Percentiles rank a stretch among this genome's conserved stretches.
phyloP scores from a whole-genome alignment of 23 tunicate genomes.

The Diplosoma virens region DNA sequence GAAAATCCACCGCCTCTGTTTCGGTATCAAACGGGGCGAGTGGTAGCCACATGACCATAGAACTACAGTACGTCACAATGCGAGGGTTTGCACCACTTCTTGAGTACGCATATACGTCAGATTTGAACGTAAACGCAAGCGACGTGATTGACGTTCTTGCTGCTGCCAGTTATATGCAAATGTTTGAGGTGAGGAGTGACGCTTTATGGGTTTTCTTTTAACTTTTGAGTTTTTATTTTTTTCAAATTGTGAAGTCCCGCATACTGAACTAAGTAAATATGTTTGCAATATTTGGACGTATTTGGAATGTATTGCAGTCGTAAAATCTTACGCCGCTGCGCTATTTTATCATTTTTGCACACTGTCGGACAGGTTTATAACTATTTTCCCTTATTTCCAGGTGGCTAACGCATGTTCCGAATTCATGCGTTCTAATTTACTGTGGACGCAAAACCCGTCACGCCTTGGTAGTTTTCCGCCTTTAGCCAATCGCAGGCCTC shows the following conservation, averaged over 20 bases:
- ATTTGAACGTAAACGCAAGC: conserved; percentile 68
- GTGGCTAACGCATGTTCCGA: conserved; percentile 92
- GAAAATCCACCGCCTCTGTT: conserved; percentile 79
- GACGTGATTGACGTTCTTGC: conserved; percentile 93
- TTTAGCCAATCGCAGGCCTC: conserved; percentile 31
- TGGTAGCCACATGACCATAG: conserved; percentile 83
- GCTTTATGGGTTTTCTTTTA: too few species aligned
- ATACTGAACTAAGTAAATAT: too few species aligned
- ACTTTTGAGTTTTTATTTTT: too few species aligned
- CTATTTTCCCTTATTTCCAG: conserved; percentile 8
- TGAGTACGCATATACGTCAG: conserved; percentile 92
- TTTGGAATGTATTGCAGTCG: too few species aligned
- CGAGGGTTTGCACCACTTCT: conserved; percentile 90
- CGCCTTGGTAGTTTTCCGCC: conserved; percentile 37
- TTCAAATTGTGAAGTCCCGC: too few species aligned
- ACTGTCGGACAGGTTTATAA: neutral
- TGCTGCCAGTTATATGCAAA: conserved; percentile 95
- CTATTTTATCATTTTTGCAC: too few species aligned
- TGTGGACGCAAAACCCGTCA: conserved; percentile 39
- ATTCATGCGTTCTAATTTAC: conserved; percentile 79
- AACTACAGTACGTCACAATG: conserved; percentile 84
- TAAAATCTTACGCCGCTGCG: too few species aligned
- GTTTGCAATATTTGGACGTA: too few species aligned
- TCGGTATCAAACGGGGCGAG: conserved; percentile 45
- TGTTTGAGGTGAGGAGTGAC: conserved; percentile 79